A percentile compares a stretch with the other conserved stretches of the same genome.
These are phyloP conservation scores for Cynaeus angustus DNA, from an alignment of 2,888 invertebrate genomes.

Conservation along the genomic window DNA sequence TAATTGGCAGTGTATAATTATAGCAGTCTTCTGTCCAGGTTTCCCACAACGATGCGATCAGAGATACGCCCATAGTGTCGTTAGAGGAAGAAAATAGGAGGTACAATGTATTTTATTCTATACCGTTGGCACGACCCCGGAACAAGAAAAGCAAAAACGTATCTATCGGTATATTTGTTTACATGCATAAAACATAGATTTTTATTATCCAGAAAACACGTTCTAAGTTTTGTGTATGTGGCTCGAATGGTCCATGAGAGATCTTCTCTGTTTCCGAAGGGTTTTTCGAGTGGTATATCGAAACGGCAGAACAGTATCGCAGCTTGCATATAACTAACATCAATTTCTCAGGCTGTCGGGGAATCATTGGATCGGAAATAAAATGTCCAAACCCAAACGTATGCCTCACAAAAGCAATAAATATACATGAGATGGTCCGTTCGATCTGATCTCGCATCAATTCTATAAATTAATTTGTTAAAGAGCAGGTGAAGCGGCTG, in stretches of 20 bases:
- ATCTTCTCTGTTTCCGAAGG: slow-evolving; percentile 24
- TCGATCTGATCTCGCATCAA: slow-evolving; percentile 54
- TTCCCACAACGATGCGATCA: slow-evolving; percentile 23
- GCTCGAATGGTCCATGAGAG: slow-evolving; percentile 32
- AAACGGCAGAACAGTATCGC: slow-evolving; percentile 38
- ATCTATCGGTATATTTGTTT: slow-evolving; percentile 43
- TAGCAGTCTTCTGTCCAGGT: neutral
- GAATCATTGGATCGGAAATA: slow-evolving; percentile 61
- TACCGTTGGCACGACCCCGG: slow-evolving; percentile 21
- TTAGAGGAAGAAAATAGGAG: slow-evolving; percentile 28
- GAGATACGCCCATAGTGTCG: slow-evolving; percentile 34
- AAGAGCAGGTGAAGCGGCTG: slow-evolving; percentile 54
- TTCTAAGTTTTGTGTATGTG: slow-evolving; percentile 26
- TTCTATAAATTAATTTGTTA: slow-evolving; percentile 59
- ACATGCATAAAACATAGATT: slow-evolving; percentile 49
- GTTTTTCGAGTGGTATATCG: slow-evolving; percentile 27
- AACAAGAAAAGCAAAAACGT: slow-evolving; percentile 37
- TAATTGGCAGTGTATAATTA: neutral
- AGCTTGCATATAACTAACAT: slow-evolving; percentile 59
- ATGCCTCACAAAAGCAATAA: slow-evolving; percentile 59
- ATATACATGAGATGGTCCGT: slow-evolving; percentile 58
- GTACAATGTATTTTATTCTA: neutral
- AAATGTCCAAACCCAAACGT: slow-evolving; percentile 59
- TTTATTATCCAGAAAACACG: slow-evolving; percentile 45
- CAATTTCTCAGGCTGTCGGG: slow-evolving; percentile 60